Evolutionary conservation across 2,113 vertebrate species (phyloP).

Genomic region (Dolichallabes microphthalmus): DNA sequence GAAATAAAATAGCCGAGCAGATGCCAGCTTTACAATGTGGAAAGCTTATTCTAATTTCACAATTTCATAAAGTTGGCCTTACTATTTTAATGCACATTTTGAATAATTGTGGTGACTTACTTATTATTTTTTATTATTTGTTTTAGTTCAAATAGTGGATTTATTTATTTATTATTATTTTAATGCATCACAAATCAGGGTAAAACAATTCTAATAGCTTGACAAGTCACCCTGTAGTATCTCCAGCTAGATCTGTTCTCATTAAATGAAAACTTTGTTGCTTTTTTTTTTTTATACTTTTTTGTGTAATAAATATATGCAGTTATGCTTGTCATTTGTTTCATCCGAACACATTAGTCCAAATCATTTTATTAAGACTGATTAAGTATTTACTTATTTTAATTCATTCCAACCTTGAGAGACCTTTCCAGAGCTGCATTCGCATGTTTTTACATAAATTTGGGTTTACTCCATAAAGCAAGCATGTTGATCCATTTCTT

Average conservation of each 20-base stretch:
- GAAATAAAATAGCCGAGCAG: slow-evolving; percentile 79
- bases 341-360: neutral
- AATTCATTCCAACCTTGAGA: neutral
- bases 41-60: slow-evolving; percentile 73
- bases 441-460: slow-evolving; percentile 23
- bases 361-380: neutral
- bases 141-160: neutral
- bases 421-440: neutral
- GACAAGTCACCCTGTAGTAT: neutral
- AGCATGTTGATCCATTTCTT: neutral
- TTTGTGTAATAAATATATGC: too few species aligned
- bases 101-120: neutral
- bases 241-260: neutral
- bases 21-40: slow-evolving; percentile 73
- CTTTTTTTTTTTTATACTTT: neutral
- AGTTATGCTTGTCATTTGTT: neutral
- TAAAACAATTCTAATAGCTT: neutral
- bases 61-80: slow-evolving; percentile 38
- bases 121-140: neutral
- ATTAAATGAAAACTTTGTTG: neutral
- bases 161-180: neutral
- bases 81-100: slow-evolving; percentile 7
- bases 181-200: neutral
- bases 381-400: neutral
- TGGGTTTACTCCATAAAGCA: neutral